Evolutionary conservation across 2,113 vertebrate genomes (phyloP), one percentile per base, ranked within the genome.

Genomic region (Ptilorrhoa leucosticta): DNA sequence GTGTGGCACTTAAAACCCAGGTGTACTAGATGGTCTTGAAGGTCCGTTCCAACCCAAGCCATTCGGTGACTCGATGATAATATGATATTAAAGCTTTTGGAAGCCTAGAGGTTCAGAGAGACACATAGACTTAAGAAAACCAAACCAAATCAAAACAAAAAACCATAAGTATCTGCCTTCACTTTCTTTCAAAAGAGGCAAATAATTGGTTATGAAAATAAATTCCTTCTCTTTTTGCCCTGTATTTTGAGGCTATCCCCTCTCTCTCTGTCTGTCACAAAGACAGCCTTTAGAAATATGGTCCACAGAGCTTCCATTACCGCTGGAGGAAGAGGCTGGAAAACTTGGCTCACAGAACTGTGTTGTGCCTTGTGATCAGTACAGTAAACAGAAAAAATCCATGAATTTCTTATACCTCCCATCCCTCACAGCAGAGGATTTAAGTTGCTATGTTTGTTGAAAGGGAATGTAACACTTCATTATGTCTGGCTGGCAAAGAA

Each of bases 121-220:
- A 53, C 8, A 31, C 5, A 35, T 6, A 18, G 8, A 68, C 22
- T 53, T 12, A 0, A 28, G 50, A 53, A 40, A 1, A 1, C 2
- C 9, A 50, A 30, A 40, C 2, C 15, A 31, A 47, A 37, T 11
- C 5, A 15, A 65, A 51, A 6, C 3, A 37, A 57, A 45, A 20
- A 7, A 0, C 7, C 2, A 15, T 14, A 76, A 60, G 13, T 37
- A 18, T 24, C 10, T 53, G 4, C 4, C 8, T 72, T 64, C 21
- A 4, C 8, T 83, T 71, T 33, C n/a, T 80, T 76, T 86, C 50
- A 80, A 5, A 69, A 35, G 10, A 80, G 2, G 4, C 7, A 66
- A 19, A 35, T 51, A 35, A 44, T 9, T 65, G 10, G 3, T 80
- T 73, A 61, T 20, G 15, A 83, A 86, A 90, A 72, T 17, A 95